Percentiles rank a stretch among this genome's conserved stretches.
phyloP scores from a whole-genome alignment of 1,140 invertebrate species.

The Aradophagus sp. region DNA sequence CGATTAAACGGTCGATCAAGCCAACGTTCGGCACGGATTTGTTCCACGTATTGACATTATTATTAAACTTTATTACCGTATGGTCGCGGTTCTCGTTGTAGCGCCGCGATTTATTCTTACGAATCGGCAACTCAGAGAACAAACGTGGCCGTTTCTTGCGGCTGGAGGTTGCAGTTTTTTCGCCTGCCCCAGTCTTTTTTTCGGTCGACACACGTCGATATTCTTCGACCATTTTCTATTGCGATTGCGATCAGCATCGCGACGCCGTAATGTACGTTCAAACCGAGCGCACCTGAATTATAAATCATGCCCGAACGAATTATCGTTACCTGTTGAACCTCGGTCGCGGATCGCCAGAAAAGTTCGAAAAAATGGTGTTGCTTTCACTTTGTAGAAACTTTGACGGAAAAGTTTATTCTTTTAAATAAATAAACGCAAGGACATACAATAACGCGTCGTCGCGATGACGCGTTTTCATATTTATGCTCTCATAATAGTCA shows the following conservation, averaged over 20 bases:
- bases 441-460: constrained; percentile 38
- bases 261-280: constrained; percentile 11
- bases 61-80: constrained; percentile 21
- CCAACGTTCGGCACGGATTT: constrained; percentile 14
- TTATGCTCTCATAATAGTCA: constrained; percentile 11
- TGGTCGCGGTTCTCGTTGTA: constrained; percentile 6
- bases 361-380: constrained; percentile 24
- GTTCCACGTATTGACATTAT: constrained; percentile 29
- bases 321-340: constrained; percentile 30
- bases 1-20: constrained; percentile 17
- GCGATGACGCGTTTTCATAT: constrained; percentile 29
- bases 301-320: constrained; percentile 46
- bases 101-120: constrained; percentile 20
- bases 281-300: constrained; percentile 36
- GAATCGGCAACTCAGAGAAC: constrained; percentile 2
- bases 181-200: no score
- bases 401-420: constrained; percentile 48
- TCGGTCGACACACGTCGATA: constrained; percentile 7
- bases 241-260: constrained; percentile 28
- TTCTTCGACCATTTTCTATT: no score
- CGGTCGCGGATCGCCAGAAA: constrained; percentile 26
- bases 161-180: no score
- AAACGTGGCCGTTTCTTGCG: neutral
- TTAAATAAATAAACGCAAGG: no score
- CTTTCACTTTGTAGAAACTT: constrained; percentile 49